These are phyloP conservation scores for Oligia strigilis DNA, from an alignment of 2,888 invertebrate species.

Conservation along the genomic window DNA sequence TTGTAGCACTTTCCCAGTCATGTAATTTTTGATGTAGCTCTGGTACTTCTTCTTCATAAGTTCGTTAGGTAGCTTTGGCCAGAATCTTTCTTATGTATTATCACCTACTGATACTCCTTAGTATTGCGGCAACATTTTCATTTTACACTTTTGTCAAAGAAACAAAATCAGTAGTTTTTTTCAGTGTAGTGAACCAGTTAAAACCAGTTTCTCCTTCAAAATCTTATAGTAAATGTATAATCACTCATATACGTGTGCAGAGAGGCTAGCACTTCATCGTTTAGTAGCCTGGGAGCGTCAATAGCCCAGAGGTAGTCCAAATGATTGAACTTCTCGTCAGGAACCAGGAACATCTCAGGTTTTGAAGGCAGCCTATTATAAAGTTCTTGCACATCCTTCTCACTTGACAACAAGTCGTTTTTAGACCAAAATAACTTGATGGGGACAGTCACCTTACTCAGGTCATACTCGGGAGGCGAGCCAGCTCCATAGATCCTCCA, in stretches of 20 bases:
- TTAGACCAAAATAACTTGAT: slow-evolving; percentile 92
- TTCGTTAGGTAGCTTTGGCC: background rate
- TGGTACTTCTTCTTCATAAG: background rate
- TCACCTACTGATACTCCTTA: background rate
- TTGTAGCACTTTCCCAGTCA: background rate
- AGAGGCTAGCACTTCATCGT: slow-evolving; percentile 86
- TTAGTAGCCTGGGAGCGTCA: slow-evolving; percentile 91
- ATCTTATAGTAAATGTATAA: slow-evolving; percentile 37
- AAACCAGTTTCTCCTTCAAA: slow-evolving; percentile 35
- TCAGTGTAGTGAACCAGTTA: background rate
- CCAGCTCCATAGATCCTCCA: slow-evolving; percentile 88
- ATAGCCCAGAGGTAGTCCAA: slow-evolving; percentile 93
- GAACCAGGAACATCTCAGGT: slow-evolving; percentile 90
- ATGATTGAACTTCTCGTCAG: slow-evolving; percentile 92
- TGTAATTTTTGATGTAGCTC: background rate
- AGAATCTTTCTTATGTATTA: background rate
- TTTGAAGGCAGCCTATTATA: slow-evolving; percentile 85
- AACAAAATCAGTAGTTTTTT: slow-evolving; percentile 9
- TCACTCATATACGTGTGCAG: slow-evolving; percentile 61
- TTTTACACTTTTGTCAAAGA: slow-evolving; percentile 11
- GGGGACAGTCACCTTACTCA: slow-evolving; percentile 91
- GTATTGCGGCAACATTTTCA: background rate
- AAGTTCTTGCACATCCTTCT: slow-evolving; percentile 90
- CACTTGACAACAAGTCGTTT: slow-evolving; percentile 93
- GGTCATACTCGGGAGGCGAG: slow-evolving; percentile 91